Evolutionary conservation across 2,888 invertebrate genomes (phyloP).

Genomic region (Spicauda simplicius): DNA sequence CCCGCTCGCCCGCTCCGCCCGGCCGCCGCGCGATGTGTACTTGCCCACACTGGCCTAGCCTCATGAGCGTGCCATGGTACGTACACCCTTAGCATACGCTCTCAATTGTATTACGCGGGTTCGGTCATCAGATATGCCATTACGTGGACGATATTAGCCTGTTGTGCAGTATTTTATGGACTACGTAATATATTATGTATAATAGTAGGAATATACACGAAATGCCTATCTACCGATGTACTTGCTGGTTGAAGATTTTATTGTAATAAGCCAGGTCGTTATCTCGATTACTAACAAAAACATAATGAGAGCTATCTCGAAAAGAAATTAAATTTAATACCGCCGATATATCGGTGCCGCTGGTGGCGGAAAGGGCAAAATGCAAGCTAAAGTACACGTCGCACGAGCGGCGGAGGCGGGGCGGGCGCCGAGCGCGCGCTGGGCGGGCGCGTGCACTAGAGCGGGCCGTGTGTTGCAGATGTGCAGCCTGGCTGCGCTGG

Average conservation of each 20-base stretch:
- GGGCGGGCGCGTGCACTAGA: neutral
- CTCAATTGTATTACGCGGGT: neutral
- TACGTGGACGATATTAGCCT: neutral
- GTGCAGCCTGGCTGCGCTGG: slow-evolving; percentile 81
- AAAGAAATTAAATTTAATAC: neutral
- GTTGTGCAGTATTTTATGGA: neutral
- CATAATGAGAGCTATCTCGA: neutral
- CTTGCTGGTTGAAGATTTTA: too few species aligned
- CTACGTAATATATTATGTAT: neutral
- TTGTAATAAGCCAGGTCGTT: neutral
- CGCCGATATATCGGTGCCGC: neutral
- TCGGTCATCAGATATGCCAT: neutral
- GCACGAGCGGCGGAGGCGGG: slow-evolving; percentile 26
- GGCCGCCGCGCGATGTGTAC: slow-evolving; percentile 6
- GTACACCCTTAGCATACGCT: neutral
- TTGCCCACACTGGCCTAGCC: slow-evolving; percentile 16
- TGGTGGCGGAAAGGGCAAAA: neutral
- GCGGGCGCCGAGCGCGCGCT: slow-evolving; percentile 11
- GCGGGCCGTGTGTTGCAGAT: slow-evolving; percentile 59
- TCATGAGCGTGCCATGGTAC: slow-evolving; percentile 14
- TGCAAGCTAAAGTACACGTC: slow-evolving; percentile 2
- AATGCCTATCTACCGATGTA: too few species aligned
- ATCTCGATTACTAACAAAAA: neutral
- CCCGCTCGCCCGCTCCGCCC: slow-evolving; percentile 11
- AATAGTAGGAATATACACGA: too few species aligned